Percentiles rank a stretch among this genome's conserved stretches.
These are phyloP conservation scores for Gymnodraco acuticeps DNA, from an alignment of 2,797 vertebrate genomes.

Conservation along the genomic window DNA sequence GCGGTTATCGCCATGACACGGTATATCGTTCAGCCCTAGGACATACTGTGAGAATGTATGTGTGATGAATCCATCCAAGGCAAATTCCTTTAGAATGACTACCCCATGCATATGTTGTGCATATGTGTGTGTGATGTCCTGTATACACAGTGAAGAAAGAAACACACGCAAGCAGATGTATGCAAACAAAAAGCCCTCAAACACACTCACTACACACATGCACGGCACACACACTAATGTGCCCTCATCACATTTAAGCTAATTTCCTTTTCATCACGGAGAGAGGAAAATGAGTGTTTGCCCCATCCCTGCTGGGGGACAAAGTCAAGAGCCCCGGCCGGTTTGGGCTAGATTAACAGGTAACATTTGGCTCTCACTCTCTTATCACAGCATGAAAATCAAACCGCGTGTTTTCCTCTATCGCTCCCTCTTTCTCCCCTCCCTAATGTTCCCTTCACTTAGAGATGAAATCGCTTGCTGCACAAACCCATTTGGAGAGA, in stretches of 20 bases:
- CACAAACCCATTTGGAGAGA: slow-evolving; percentile 99
- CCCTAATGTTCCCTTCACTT: slow-evolving; percentile 99
- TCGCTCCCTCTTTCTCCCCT: slow-evolving; percentile 81
- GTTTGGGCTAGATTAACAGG: slow-evolving; percentile 87
- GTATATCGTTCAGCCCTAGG: background rate
- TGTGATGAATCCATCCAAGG: slow-evolving; percentile 58
- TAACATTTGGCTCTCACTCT: slow-evolving; percentile 92
- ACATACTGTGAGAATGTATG: slow-evolving; percentile 28
- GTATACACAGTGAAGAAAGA: slow-evolving; percentile 32
- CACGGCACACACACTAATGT: slow-evolving; percentile 74
- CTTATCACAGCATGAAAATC: slow-evolving; percentile 94
- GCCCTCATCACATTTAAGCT: slow-evolving; percentile 84
- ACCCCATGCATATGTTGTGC: slow-evolving; percentile 66
- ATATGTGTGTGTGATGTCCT: slow-evolving; percentile 48
- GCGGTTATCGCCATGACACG: no score
- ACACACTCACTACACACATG: slow-evolving; percentile 64
- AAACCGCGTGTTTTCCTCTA: slow-evolving; percentile 91
- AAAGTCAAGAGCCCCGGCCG: slow-evolving; percentile 86
- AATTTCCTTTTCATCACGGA: slow-evolving; percentile 86
- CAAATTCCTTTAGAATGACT: slow-evolving; percentile 66
- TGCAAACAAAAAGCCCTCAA: slow-evolving; percentile 47
- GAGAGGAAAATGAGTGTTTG: slow-evolving; percentile 87
- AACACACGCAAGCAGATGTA: slow-evolving; percentile 19
- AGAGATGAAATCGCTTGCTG: slow-evolving; percentile 99
- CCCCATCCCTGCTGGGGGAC: slow-evolving; percentile 86